Evolutionary conservation across 1,140 invertebrate species (phyloP), one percentile per base, ranked within the genome.

Genomic region (Ceratitis capitata): DNA sequence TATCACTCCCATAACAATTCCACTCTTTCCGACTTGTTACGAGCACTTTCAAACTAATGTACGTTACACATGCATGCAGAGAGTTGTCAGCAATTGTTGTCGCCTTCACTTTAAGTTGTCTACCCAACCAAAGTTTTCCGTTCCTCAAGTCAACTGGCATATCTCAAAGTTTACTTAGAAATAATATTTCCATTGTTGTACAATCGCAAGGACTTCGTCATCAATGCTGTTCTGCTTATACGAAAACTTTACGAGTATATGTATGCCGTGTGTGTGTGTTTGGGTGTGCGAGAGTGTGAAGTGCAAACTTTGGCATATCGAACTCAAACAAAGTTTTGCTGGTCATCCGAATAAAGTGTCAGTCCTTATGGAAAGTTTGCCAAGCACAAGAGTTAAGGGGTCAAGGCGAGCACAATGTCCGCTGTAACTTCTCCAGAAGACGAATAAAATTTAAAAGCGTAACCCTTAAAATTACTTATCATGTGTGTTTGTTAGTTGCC

Each of bases 111-210:
- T n/a, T 23, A 78, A 78, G 69, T 78, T 78, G n/a, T 78, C 32
- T 39, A 78, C 69, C 69, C 35, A 45, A 45, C 69, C 64, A 16
- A 74, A 42, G 32, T 74, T n/a, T 32, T 39, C 16, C 16, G 35
- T 74, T 45, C 39, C 69, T 45, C n/a, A 78, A 45, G 23, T 16
- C 42, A 78, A 78, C 69, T 78, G 42, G 69, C 39, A 12, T 78
- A 78, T 78, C 69, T 78, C n/a, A 78, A 78, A 78, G 69, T 78
- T 78, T 78, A 78, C 69, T 78, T 78, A 78, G 69, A 78, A 78
- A 45, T 74, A 74, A 45, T 45, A 78, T 78, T 78, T 78, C 69
- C 23, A 78, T 78, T 78, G 69, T 78, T 47, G n/a, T n/a, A 10
- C 69, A 26, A 6, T 78, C 35, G 39, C 19, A 78, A 47, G 39